phyloP scores from a whole-genome alignment of 2,797 vertebrate genomes.

The Pipistrellus nathusii region DNA sequence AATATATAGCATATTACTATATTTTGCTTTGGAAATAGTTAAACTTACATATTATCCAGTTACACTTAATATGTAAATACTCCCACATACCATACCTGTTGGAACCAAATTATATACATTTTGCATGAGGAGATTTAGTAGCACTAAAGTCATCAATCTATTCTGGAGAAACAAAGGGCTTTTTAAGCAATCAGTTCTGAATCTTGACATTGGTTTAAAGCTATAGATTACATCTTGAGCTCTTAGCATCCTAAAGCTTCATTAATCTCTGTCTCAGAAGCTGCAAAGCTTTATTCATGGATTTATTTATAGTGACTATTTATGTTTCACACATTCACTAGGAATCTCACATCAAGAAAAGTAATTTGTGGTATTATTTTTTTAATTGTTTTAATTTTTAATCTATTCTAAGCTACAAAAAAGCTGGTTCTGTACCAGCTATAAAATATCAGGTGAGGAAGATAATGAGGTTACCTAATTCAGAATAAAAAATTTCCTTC shows the following conservation, averaged over 20 bases:
- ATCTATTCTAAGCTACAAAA: not conserved
- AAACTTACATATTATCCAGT: conserved; percentile 1
- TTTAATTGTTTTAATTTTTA: conserved; percentile 63
- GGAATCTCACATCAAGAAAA: conserved; percentile 57
- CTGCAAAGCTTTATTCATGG: conserved; percentile 47
- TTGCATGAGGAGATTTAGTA: conserved; percentile 57
- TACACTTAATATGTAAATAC: conserved; percentile 46
- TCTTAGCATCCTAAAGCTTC: conserved; percentile 72
- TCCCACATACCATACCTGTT: conserved; percentile 65
- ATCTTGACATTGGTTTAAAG: conserved; percentile 76
- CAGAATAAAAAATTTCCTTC: not conserved
- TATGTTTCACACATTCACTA: conserved; percentile 70
- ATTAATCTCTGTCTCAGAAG: conserved; percentile 76
- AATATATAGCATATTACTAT: not conserved
- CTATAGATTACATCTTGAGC: conserved; percentile 76
- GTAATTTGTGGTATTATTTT: conserved; percentile 68
- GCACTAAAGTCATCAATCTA: conserved; percentile 66
- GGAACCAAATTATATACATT: conserved; percentile 58
- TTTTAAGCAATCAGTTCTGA: conserved; percentile 73
- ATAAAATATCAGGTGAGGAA: conserved; percentile 7
- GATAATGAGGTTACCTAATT: not conserved
- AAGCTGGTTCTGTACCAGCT: not conserved
- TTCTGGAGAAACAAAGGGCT: conserved; percentile 57
- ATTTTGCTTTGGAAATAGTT: conserved; percentile 43
- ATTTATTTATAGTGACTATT: conserved; percentile 75